These are phyloP conservation scores for Saccostrea cuccullata DNA, from an alignment of 1,140 invertebrate genomes.

Conservation along the genomic window DNA sequence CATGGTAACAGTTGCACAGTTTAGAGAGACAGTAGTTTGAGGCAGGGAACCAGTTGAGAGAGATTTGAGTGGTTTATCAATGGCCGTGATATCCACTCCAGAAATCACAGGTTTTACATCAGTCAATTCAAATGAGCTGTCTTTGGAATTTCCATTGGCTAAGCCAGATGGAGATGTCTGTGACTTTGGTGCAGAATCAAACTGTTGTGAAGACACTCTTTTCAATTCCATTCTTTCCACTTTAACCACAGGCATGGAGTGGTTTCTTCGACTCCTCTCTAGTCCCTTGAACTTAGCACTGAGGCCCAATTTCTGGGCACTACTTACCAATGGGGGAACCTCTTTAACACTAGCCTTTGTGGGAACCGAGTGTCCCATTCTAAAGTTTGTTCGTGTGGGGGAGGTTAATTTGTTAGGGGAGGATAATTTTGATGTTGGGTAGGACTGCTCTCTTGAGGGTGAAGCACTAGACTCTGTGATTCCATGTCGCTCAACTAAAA, in stretches of 20 bases:
- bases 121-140: background rate
- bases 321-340: constrained; percentile 63
- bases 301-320: constrained; percentile 60
- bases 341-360: constrained; percentile 74
- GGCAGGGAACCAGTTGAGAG: constrained; percentile 39
- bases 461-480: constrained; percentile 24
- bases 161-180: background rate
- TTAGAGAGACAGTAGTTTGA: constrained; percentile 36
- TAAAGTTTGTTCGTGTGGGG: constrained; percentile 39
- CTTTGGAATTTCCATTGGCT: constrained; percentile 37
- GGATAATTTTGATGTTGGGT: constrained; percentile 30
- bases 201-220: constrained; percentile 34
- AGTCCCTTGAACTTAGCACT: constrained; percentile 50
- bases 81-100: constrained; percentile 1
- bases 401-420: constrained; percentile 42
- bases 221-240: constrained; percentile 73
- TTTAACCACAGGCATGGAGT: constrained; percentile 76
- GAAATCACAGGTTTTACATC: background rate
- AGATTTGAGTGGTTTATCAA: constrained; percentile 38
- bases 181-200: background rate
- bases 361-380: constrained; percentile 51
- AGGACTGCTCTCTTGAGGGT: background rate
- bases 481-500: constrained; percentile 53
- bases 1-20: constrained; percentile 43
- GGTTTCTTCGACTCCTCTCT: constrained; percentile 60